Evolutionary conservation across 2,113 vertebrate genomes (phyloP).

Genomic region (Corapipo altera): DNA sequence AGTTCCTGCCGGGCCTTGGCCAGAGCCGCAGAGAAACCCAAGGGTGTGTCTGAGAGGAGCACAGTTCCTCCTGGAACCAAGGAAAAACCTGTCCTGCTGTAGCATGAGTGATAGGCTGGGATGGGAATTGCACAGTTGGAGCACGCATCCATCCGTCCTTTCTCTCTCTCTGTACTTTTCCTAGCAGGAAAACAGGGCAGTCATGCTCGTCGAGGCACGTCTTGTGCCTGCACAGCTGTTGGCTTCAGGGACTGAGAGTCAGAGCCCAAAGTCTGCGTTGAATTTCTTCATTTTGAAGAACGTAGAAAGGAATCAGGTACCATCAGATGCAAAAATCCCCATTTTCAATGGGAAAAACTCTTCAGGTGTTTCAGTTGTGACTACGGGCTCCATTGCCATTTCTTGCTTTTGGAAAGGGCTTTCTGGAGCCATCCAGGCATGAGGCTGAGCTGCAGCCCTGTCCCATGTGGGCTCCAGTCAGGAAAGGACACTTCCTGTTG

Average conservation of each 20-base stretch:
- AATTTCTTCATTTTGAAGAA: background rate
- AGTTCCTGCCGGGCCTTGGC: background rate
- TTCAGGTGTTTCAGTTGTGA: background rate
- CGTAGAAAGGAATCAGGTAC: background rate
- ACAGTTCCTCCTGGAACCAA: background rate
- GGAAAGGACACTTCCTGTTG: background rate
- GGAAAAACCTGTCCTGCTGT: background rate
- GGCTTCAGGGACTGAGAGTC: background rate
- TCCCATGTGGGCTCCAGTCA: background rate
- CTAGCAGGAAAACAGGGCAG: background rate
- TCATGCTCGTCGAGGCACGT: background rate
- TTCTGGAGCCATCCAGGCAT: background rate
- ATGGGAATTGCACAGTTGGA: background rate
- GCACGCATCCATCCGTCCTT: background rate
- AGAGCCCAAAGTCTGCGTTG: background rate
- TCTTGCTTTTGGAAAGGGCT: background rate
- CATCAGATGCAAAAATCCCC: background rate
- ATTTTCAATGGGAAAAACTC: background rate
- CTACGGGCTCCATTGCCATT: rapidly evolving
- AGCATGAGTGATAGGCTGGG: rapidly evolving
- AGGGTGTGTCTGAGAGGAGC: background rate
- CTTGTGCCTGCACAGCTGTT: background rate
- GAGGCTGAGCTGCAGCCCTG: background rate
- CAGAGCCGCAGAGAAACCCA: background rate
- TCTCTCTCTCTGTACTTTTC: background rate